Evolutionary conservation across 1,140 invertebrate species (phyloP), one percentile per base, ranked within the genome.

Genomic region (Neomicropteryx cornuta): DNA sequence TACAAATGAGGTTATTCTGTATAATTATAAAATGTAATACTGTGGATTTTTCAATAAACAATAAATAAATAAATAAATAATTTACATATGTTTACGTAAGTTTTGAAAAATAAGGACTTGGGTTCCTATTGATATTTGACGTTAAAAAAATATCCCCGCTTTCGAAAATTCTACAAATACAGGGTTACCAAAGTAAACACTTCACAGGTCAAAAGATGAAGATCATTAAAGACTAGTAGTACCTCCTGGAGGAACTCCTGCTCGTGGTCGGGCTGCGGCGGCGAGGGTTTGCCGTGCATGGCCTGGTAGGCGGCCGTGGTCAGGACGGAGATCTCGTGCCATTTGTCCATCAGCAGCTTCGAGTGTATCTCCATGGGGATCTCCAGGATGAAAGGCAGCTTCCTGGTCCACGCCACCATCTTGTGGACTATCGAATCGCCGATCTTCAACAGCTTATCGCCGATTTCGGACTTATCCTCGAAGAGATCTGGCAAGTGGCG

Each of bases 361-460:
- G 91, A 94, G 58, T 95, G 88, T 44, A 92, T 84, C 67, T 94
- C 87, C 41, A 95, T 86, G 18, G 92, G 90, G 45, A 97, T 79
- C 64, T 97, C 91, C 58, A 85, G 72, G 58, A 96, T 97, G 68
- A 97, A 97, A 21, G 94, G 94, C 60, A 98, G 68, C 62, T 92
- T 79, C 66, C 95, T 95, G 48, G 93, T 97, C 94, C 94, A 98
- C 65, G 95, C 90, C 39, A 97, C 92, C 66, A 97, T 77, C 67
- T 96, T 94, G 70, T 91, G 89, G 23, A 95, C 90, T 55, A 95
- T 94, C 34, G 87, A 92, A 68, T 95, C 91, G 32, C 90, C 90
- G 56, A 96, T 91, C 62, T 90, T 86, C 73, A 87, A 93, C 52
- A 95, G 70, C 61, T 91, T 91, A 51, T 92, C 85, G 44, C 86